A percentile compares a stretch with the other conserved stretches of the same genome.
Evolutionary conservation across 2,797 vertebrate species (phyloP).

Genomic region (Megalops cyprinoides): DNA sequence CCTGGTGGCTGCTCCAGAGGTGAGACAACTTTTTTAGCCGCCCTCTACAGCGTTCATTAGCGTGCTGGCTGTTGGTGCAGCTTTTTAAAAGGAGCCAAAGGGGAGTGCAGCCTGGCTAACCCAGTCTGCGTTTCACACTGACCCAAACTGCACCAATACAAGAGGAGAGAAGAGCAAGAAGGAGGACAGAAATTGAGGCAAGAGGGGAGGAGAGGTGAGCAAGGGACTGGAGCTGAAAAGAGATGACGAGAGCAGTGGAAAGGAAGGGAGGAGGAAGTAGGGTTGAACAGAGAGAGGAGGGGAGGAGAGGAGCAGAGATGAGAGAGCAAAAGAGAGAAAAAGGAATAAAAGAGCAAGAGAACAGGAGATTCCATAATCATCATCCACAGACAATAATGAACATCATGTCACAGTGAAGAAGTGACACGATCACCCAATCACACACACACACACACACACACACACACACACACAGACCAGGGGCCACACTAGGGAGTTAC

Average conservation of each 20-base stretch:
- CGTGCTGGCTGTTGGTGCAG: slow-evolving; percentile 60
- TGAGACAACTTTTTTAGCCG: slow-evolving; percentile 79
- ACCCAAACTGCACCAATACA: not conserved
- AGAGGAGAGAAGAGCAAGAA: slow-evolving; percentile 14
- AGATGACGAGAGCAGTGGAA: too few species aligned
- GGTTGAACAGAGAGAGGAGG: not conserved
- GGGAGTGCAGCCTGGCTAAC: not conserved
- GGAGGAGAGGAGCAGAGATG: too few species aligned
- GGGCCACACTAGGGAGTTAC: not conserved
- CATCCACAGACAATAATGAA: not conserved
- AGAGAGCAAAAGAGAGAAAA: not conserved
- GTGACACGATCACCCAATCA: too few species aligned
- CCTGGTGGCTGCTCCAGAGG: slow-evolving; percentile 81
- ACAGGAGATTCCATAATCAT: not conserved
- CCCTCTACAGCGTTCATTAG: slow-evolving; percentile 78
- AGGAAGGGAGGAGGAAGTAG: too few species aligned
- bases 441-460: slow-evolving; percentile 27
- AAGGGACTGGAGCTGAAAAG: not conserved
- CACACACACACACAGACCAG: slow-evolving; percentile 26
- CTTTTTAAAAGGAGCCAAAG: slow-evolving; percentile 56
- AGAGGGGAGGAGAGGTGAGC: not conserved
- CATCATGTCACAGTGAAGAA: not conserved
- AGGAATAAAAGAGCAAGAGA: not conserved
- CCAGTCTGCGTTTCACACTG: not conserved
- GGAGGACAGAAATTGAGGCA: not conserved